These are phyloP conservation scores for Agrochola circellaris DNA, from an alignment of 2,888 invertebrate genomes.

Conservation along the genomic window DNA sequence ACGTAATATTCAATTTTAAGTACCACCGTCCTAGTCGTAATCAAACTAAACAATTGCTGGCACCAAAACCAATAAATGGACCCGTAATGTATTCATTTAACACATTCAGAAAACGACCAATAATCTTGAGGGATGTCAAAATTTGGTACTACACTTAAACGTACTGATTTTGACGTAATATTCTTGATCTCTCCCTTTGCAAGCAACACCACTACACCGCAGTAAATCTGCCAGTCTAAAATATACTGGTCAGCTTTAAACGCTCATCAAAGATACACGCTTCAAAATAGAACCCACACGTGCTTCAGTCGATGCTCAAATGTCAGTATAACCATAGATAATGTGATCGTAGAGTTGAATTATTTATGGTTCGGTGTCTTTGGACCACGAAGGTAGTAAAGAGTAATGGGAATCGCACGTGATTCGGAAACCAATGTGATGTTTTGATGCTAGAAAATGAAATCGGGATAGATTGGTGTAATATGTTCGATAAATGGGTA, in stretches of 20 bases:
- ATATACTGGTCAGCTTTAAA: slow-evolving; percentile 8
- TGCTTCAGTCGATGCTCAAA: slow-evolving; percentile 43
- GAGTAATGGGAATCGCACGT: slow-evolving; percentile 44
- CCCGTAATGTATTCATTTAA: neutral
- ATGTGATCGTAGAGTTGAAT: slow-evolving; percentile 40
- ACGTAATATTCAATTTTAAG: slow-evolving; percentile 20
- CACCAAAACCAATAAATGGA: neutral
- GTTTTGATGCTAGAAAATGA: slow-evolving; percentile 12
- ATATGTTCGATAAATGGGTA: slow-evolving; percentile 8
- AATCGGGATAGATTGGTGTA: slow-evolving; percentile 8
- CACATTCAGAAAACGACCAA: slow-evolving; percentile 1
- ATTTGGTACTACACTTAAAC: neutral
- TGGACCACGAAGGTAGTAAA: slow-evolving; percentile 24
- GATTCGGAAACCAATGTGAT: slow-evolving; percentile 32
- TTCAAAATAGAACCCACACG: slow-evolving; percentile 50
- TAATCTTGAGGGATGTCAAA: neutral
- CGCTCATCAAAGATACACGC: slow-evolving; percentile 10
- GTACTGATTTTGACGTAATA: neutral
- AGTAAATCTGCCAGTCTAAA: neutral
- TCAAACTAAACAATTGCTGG: neutral
- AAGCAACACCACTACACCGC: neutral
- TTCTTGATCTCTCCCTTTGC: neutral
- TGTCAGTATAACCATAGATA: slow-evolving; percentile 25
- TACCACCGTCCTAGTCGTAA: neutral
- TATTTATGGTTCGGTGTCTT: slow-evolving; percentile 35